Percentiles rank a stretch among this genome's conserved stretches.
These are phyloP conservation scores for Manis crassicaudata DNA, from an alignment of 2,797 vertebrate species.

Conservation along the genomic window DNA sequence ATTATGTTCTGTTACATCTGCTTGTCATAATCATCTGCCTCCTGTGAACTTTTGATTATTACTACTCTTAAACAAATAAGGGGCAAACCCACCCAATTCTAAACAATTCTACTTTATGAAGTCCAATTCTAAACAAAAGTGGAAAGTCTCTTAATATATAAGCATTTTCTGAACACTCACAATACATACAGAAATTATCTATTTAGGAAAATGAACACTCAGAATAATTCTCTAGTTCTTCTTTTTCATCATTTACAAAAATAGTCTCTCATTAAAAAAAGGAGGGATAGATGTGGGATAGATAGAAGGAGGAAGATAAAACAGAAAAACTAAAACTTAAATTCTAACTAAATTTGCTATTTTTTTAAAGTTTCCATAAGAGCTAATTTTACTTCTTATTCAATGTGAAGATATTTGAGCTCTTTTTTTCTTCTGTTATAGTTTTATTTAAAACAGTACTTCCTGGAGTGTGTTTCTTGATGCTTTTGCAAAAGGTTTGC, in stretches of 20 bases:
- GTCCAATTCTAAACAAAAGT: background rate
- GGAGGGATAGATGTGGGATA: background rate
- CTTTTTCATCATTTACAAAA: background rate
- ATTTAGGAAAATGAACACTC: background rate
- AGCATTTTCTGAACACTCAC: background rate
- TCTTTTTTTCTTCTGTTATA: background rate
- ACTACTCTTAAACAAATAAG: background rate
- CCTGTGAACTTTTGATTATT: background rate
- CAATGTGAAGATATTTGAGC: background rate
- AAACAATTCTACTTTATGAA: background rate
- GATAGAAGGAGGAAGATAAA: background rate
- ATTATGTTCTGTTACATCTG: background rate
- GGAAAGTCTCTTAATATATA: background rate
- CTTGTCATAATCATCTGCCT: background rate
- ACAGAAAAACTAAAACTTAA: background rate
- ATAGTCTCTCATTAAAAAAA: background rate
- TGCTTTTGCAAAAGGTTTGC: background rate
- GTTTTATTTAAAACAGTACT: background rate
- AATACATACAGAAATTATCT: background rate
- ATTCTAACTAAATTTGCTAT: background rate
- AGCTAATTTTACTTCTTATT: background rate
- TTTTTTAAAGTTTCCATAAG: background rate
- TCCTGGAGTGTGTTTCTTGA: background rate
- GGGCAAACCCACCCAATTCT: background rate
- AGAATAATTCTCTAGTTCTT: background rate